Conservation (phyloP, 2,113 vertebrate species). For the Psammodynastes pulverulentus region DNA sequence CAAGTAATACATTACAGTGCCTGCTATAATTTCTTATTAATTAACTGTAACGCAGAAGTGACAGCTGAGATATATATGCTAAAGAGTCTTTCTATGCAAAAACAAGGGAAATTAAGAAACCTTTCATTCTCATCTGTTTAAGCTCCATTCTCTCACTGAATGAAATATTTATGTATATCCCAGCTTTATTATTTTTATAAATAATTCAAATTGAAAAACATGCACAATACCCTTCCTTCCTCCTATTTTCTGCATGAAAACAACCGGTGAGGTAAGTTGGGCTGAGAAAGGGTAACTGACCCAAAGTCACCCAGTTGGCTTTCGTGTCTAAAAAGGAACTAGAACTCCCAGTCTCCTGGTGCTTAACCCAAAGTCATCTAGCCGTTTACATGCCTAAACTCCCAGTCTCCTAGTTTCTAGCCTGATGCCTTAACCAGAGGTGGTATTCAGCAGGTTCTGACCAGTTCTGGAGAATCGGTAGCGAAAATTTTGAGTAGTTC, state of each 20-base stretch:
- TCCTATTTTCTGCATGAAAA: background rate
- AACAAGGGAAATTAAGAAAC: background rate
- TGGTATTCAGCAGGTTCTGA: too few species aligned
- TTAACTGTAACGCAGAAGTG: constrained; percentile 4
- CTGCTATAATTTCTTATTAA: constrained; percentile 15
- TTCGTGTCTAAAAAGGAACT: background rate
- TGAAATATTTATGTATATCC: background rate
- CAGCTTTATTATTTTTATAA: background rate
- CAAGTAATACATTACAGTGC: constrained; percentile 13
- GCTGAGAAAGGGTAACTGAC: background rate
- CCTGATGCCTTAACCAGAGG: background rate
- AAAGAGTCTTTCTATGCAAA: background rate
- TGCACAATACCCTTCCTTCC: background rate
- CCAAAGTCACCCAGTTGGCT: background rate
- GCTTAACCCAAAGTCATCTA: background rate
- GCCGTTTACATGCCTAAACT: background rate
- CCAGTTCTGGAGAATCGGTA: too few species aligned
- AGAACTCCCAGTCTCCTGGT: background rate
- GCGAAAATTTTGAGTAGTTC: too few species aligned
- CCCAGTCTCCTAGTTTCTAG: background rate
- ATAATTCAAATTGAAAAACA: background rate
- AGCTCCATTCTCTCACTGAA: background rate
- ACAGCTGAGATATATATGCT: background rate
- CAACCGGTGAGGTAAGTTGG: background rate
- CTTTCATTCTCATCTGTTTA: background rate